Conservation (phyloP, 2,113 vertebrate species). For the Panthera uncia region DNA sequence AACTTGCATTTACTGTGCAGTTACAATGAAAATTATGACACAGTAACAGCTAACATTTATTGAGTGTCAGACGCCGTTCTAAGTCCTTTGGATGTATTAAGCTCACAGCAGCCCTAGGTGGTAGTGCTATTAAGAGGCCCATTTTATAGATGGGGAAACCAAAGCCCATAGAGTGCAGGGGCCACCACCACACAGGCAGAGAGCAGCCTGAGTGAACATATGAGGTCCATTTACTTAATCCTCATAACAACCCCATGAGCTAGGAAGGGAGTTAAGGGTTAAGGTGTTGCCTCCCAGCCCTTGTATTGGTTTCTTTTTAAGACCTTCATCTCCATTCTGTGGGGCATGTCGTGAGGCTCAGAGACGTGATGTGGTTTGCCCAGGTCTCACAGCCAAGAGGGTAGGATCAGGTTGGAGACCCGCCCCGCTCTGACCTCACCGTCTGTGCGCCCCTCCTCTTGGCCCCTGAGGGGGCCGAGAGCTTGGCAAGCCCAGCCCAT, state of each 20-base stretch:
- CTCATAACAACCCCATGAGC: not conserved
- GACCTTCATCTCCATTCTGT: not conserved
- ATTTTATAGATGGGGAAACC: not conserved
- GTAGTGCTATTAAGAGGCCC: not conserved
- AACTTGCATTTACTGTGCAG: not conserved
- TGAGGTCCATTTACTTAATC: not conserved
- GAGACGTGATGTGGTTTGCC: not conserved
- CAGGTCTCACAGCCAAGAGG: not conserved
- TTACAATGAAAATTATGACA: not conserved
- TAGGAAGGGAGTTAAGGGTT: not conserved
- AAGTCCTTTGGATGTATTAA: not conserved
- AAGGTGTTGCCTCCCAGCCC: not conserved
- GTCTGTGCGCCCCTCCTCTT: not conserved
- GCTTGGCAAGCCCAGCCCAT: too few species aligned
- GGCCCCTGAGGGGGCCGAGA: not conserved
- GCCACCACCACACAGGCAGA: not conserved
- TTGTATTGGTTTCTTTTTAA: not conserved
- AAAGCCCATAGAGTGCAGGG: not conserved
- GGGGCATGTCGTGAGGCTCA: not conserved
- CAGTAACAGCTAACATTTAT: not conserved
- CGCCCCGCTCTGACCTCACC: not conserved
- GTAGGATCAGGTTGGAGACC: not conserved
- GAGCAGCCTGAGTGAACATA: not conserved
- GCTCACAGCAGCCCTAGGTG: not conserved
- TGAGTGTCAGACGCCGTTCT: not conserved